Evolutionary conservation across 2,888 invertebrate genomes (phyloP), one percentile per base, ranked within the genome.

Genomic region (Aelia acuminata): DNA sequence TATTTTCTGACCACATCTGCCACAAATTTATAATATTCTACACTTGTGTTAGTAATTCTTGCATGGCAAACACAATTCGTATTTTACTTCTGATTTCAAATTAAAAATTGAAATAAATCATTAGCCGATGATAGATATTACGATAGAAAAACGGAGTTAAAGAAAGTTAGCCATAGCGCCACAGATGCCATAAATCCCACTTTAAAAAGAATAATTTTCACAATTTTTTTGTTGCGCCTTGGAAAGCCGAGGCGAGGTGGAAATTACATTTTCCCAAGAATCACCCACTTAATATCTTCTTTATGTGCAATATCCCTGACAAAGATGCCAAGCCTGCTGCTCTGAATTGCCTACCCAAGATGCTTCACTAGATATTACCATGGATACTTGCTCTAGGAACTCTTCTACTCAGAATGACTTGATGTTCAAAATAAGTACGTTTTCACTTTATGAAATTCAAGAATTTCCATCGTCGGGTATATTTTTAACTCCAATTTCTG

Each of bases 251-350:
- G 63, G 63, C 26, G 63, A 70, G 63, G 63, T 70, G 63, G 63
- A 70, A 70, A 70, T 70, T 70, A 70, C 63, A 35, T 70, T 70
- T 70, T 70, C 43, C 18, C 35, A 18, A 57, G 63, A 70, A 70
- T 35, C 7, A 35, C 63, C 63, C 35, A 70, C 63, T 70, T 70
- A 70, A 70, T 70, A 70, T 70, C 63, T 70, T 70, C 63, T 70
- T 70, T 70, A 70, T 70, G 63, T 70, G 63, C 63, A 70, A 70
- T 70, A 70, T 70, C 63, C 63, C 63, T 70, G 63, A 70, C 63
- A 70, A 70, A 70, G 63, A 70, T 70, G 63, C 18, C 26, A n/a
- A 26, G 26, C 57, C 31, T 31, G 31, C 63, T 70, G 63, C 18
- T 70, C 63, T 70, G 5, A 70, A 70, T 70, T 70, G 63, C 63